These are phyloP conservation scores for Thrips palmi DNA, from an alignment of 1,140 invertebrate genomes.

Conservation along the genomic window DNA sequence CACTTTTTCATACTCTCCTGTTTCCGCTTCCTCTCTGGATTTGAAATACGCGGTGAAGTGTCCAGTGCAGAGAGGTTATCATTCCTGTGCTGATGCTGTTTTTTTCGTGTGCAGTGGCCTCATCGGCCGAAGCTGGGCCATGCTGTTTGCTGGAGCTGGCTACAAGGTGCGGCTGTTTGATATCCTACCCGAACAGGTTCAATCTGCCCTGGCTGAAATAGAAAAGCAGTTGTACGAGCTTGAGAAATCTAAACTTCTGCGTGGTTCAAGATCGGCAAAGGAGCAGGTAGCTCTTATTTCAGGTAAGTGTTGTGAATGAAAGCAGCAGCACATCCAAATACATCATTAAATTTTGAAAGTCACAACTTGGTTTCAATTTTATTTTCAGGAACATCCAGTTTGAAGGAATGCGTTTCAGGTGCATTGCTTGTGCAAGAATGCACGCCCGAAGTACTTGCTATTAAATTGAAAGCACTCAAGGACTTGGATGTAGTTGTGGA, in stretches of 20 bases:
- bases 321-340: too few species aligned
- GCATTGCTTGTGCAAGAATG: slow-evolving; percentile 76
- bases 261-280: slow-evolving; percentile 49
- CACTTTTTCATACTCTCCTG: too few species aligned
- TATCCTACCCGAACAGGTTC: slow-evolving; percentile 51
- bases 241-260: slow-evolving; percentile 40
- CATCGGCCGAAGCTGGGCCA: slow-evolving; percentile 86
- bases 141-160: slow-evolving; percentile 85
- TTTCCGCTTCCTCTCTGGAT: too few species aligned
- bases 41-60: too few species aligned
- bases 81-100: too few species aligned
- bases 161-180: slow-evolving; percentile 77
- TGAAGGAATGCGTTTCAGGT: slow-evolving; percentile 44
- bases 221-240: slow-evolving; percentile 48
- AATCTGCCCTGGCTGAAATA: slow-evolving; percentile 53
- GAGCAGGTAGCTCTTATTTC: slow-evolving; percentile 62
- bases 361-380: background rate
- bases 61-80: too few species aligned
- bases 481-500: slow-evolving; percentile 57
- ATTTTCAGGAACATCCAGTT: slow-evolving; percentile 37
- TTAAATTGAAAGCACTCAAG: slow-evolving; percentile 66
- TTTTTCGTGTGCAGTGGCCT: too few species aligned
- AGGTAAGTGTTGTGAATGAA: slow-evolving; percentile 30
- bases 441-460: slow-evolving; percentile 70
- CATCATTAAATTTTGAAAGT: background rate